Evolutionary conservation across 2,113 vertebrate genomes (phyloP), one percentile per base, ranked within the genome.

Genomic region (Paradisaea rubra): DNA sequence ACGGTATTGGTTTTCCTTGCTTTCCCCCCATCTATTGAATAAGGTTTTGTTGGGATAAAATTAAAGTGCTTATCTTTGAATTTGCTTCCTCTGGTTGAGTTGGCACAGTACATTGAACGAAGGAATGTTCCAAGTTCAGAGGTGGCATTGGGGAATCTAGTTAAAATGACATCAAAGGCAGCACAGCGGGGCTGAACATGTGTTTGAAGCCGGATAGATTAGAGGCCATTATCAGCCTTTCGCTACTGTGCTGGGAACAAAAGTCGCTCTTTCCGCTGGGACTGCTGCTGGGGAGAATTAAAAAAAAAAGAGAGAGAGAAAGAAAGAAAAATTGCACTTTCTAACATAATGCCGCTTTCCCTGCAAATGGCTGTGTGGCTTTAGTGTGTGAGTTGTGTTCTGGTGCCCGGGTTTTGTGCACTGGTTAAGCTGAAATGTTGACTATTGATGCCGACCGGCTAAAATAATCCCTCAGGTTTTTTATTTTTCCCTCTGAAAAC

Each of bases 171-270:
- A 98, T 98, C 97, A 98, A 98, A 98, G 97, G 95, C 93, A 88
- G 87, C 97, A 93, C 98, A 97, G 97, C 97, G 93, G 97, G 97
- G 97, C 92, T 94, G 87, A 97, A 97, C 94, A 94, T 92, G 96
- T 98, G 97, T 98, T 98, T 98, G 97, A 98, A 98, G 98, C 97
- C 81, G 94, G 97, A 91, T 95, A 96, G 97, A 98, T 98, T 98
- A 98, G 96, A 98, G 96, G 93, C 98, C 93, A 95, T 97, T 98
- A 97, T 98, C 97, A 97, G 96, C 97, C 97, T 97, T 97, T 95
- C 97, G 95, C 97, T 95, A 92, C 96, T 94, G 95, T 96, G 95
- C 95, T 97, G 93, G 95, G 88, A 96, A 96, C 97, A 97, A 44
- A 97, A 97, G 95, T 95, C 56, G 74, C 85, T 94, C 95, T 97